Evolutionary conservation across 2,888 invertebrate genomes (phyloP), one percentile per base, ranked within the genome.

Genomic region (Xestoiulus laeticollis): DNA sequence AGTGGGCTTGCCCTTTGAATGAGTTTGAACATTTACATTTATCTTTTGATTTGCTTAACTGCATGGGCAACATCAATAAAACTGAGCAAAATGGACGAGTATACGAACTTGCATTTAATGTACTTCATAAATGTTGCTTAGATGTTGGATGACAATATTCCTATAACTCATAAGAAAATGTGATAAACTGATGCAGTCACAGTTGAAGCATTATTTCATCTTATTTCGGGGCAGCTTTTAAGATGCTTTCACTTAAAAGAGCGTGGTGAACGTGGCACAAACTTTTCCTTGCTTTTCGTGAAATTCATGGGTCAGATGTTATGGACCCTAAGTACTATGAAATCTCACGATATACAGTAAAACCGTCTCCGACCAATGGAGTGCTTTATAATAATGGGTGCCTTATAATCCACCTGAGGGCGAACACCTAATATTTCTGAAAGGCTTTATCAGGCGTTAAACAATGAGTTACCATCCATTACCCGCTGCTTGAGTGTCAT

Each of bases 341-440:
- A 59, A 59, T 48, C 14, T 48, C 12, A 48, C 14, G 16, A 48
- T 48, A 43, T 43, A 43, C 5, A 8, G 48, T 19, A 19, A 14
- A 59, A n/a, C 59, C n/a, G 59, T 59, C 59, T 5, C 3, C 59
- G 22, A n/a, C 19, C n/a, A 48, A 48, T 48, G 48, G 48, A 14
- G 48, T 48, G 48, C 14, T 48, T 48, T 48, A 48, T 48, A 48
- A 48, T 59, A n/a, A 19, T 59, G 22, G 59, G 59, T 59, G 59
- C 59, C 59, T 59, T 59, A 59, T 59, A 59, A 59, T 19, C 59
- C 59, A 59, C 59, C 59, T 59, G 59, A 59, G 59, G 22, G 19
- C 59, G 59, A n/a, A 59, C 59, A 59, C 59, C 59, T n/a, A 59
- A 59, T 59, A 59, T 59, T 59, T 59, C 59, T 59, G 59, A 59